Evolutionary conservation across 2,797 vertebrate genomes (phyloP), one percentile per base, ranked within the genome.

Genomic region (Rhyacichthys aspro): DNA sequence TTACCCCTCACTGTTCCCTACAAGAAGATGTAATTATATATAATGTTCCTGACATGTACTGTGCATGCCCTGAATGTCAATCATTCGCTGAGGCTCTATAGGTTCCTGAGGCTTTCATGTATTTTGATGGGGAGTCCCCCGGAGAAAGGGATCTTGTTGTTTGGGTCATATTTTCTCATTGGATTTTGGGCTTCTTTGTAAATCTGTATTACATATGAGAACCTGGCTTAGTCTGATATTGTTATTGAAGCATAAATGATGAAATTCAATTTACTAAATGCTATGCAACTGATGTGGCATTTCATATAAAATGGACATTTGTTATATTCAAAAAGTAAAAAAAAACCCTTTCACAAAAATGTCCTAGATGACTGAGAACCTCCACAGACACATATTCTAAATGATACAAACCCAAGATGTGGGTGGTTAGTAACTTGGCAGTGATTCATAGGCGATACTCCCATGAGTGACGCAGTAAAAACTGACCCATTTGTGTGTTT

Each of bases 61-160:
- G 11, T 28, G 46, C 37, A 11, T 9, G 50, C 36, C 39, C 52
- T 33, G 32, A 54, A 32, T 10, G 43, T 62, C 61, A 61, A 42
- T 79, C 74, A 55, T 63, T 60, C 0, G 15, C 52, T 50, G 64
- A 55, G 65, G 11, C 72, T 70, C 3, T 42, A 49, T 34, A 43
- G 10, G 58, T 45, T 68, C 38, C 17, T 70, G 72, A 77, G 66
- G 68, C 70, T 16, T 38, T 44, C 65, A n/a, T 65, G 72, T 28
- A 5, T 28, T 72, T 55, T 38, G 43, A 42, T 8, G 50, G 9
- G 11, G n/a, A 32, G 63, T 78, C 55, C 74, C 32, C 17, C 46
- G 59, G 67, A 43, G 74, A 79, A 54, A 11, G 58, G 63, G 53
- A 67, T 50, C 76, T 75, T 78, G n/a, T n/a, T n/a, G n/a, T n/a